These are phyloP conservation scores for Apoda limacodes DNA, from an alignment of 2,888 invertebrate species.

Conservation along the genomic window DNA sequence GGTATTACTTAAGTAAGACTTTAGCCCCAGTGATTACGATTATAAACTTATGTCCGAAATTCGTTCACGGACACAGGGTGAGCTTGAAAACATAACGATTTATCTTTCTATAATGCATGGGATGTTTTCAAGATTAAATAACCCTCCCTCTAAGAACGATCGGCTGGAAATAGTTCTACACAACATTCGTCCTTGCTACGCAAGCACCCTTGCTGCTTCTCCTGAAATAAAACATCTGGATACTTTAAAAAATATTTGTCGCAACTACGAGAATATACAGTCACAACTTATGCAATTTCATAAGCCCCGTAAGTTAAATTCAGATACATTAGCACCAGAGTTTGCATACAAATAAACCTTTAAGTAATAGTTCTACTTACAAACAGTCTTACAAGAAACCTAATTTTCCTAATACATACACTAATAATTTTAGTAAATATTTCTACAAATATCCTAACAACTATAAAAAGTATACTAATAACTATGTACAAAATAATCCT, in stretches of 20 bases:
- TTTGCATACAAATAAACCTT: conserved; percentile 6
- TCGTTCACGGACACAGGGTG: conserved; percentile 14
- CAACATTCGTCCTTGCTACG: conserved; percentile 16
- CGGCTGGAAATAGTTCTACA: conserved; percentile 10
- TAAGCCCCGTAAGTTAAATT: conserved; percentile 7
- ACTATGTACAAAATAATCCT: too few species aligned
- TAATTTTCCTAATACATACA: not conserved
- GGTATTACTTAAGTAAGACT: conserved; percentile 8
- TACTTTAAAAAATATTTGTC: conserved; percentile 7
- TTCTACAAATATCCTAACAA: too few species aligned
- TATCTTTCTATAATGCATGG: conserved; percentile 16
- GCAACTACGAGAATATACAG: conserved; percentile 14
- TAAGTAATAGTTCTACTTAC: too few species aligned
- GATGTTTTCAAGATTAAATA: conserved; percentile 11
- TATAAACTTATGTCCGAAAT: conserved; percentile 14
- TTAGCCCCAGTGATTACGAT: conserved; percentile 5
- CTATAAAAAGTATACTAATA: too few species aligned
- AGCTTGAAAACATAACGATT: conserved; percentile 15
- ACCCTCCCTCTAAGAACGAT: conserved; percentile 3
- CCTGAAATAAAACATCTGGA: conserved; percentile 10
- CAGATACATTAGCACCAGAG: conserved; percentile 13
- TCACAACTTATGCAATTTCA: conserved; percentile 5
- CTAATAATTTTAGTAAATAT: conserved; percentile 1
- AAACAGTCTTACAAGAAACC: too few species aligned
- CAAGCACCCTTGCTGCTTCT: conserved; percentile 6